phyloP scores from a whole-genome alignment of 2,888 invertebrate genomes.

The Branchellion lobata region DNA sequence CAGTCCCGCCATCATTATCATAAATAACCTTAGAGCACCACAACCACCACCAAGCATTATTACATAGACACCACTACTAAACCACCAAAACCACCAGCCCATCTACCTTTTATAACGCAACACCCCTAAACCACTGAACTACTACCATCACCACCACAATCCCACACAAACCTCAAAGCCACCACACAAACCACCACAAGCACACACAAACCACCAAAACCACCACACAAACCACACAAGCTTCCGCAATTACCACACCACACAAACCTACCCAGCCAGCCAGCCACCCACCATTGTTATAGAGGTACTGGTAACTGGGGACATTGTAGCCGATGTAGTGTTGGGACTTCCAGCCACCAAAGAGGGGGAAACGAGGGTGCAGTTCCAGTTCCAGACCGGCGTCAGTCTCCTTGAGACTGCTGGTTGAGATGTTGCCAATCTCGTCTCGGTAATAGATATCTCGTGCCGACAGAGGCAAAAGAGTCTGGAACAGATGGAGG shows the following conservation, averaged over 20 bases:
- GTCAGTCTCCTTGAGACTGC: slow-evolving; percentile 80
- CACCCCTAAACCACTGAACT: background rate
- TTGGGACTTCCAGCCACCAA: slow-evolving; percentile 97
- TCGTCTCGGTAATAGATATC: slow-evolving; percentile 97
- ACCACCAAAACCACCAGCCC: background rate
- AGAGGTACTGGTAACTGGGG: slow-evolving; percentile 78
- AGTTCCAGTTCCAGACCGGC: slow-evolving; percentile 92
- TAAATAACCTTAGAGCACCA: too few relatives aligned
- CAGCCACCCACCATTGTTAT: slow-evolving; percentile 46
- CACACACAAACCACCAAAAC: background rate
- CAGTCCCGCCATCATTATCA: too few relatives aligned
- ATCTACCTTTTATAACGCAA: background rate
- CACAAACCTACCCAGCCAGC: background rate
- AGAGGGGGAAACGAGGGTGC: slow-evolving; percentile 93
- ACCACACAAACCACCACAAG: too few relatives aligned
- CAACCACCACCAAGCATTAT: too few relatives aligned
- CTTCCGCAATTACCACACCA: background rate
- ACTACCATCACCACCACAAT: background rate
- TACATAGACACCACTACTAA: background rate
- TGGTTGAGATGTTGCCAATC: slow-evolving; percentile 97
- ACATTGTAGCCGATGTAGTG: slow-evolving; percentile 95
- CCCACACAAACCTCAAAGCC: background rate
- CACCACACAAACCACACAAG: background rate
- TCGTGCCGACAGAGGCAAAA: slow-evolving; percentile 78
- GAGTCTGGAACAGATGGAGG: slow-evolving; percentile 64